phyloP scores from a whole-genome alignment of 2,113 vertebrate genomes.

The Acanthisitta chloris region DNA sequence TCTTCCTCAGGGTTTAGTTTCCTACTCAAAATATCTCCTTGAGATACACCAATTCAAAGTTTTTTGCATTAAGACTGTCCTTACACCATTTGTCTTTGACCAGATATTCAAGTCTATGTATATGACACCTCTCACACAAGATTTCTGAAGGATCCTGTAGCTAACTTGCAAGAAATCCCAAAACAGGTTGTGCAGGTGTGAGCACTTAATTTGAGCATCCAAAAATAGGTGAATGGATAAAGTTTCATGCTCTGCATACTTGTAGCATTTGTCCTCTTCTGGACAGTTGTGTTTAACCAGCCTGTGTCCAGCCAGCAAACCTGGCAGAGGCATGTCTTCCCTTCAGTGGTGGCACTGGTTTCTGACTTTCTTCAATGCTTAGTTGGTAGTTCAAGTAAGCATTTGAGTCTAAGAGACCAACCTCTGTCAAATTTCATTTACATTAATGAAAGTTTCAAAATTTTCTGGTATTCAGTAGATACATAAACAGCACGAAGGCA shows the following conservation, averaged over 20 bases:
- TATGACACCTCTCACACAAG: neutral
- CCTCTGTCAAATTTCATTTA: neutral
- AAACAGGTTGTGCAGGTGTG: neutral
- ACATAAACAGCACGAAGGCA: neutral
- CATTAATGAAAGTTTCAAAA: neutral
- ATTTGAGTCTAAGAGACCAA: neutral
- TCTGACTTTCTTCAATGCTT: neutral
- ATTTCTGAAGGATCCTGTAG: neutral
- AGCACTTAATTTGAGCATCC: neutral
- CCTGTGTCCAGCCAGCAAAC: rapidly evolving
- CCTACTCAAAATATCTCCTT: neutral
- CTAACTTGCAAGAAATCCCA: neutral
- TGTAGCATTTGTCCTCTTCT: neutral
- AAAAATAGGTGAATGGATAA: neutral
- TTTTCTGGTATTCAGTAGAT: neutral
- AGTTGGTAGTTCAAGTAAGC: neutral
- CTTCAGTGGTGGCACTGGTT: neutral
- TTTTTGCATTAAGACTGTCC: neutral
- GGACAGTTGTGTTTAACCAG: neutral
- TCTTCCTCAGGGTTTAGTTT: neutral
- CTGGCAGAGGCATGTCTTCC: neutral
- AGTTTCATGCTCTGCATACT: neutral
- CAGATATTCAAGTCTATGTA: neutral
- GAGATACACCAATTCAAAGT: neutral
- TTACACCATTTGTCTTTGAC: neutral